These are phyloP conservation scores for Todiramphus chloris DNA, from an alignment of 2,113 vertebrate species.

Conservation along the genomic window DNA sequence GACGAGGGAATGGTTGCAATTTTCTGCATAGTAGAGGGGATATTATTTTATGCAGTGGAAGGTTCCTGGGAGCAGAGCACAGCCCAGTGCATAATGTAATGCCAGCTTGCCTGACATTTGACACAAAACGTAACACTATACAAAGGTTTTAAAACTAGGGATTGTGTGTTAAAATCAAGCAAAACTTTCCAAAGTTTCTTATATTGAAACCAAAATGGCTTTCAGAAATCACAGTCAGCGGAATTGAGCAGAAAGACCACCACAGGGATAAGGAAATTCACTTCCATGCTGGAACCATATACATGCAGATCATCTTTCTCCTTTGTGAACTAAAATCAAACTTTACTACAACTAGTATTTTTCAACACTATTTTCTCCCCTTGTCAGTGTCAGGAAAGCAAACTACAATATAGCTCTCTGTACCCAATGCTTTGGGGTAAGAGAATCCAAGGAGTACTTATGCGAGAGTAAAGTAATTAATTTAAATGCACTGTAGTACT, in stretches of 20 bases:
- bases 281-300: neutral
- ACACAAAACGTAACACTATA: rapidly evolving
- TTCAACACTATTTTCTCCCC: neutral
- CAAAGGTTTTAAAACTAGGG: neutral
- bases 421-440: neutral
- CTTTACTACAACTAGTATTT: neutral
- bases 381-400: neutral
- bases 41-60: neutral
- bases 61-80: neutral
- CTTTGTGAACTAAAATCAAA: neutral
- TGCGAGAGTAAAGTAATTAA: neutral
- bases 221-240: neutral
- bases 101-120: neutral
- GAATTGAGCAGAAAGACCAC: neutral
- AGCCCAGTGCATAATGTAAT: neutral
- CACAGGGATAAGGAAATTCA: neutral
- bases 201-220: neutral
- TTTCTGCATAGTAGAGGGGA: neutral
- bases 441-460: neutral
- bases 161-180: neutral
- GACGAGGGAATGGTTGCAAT: neutral
- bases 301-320: neutral
- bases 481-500: neutral
- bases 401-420: neutral
- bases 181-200: rapidly evolving